phyloP scores from a whole-genome alignment of 2,888 invertebrate species.

The Encarsia formosa region DNA sequence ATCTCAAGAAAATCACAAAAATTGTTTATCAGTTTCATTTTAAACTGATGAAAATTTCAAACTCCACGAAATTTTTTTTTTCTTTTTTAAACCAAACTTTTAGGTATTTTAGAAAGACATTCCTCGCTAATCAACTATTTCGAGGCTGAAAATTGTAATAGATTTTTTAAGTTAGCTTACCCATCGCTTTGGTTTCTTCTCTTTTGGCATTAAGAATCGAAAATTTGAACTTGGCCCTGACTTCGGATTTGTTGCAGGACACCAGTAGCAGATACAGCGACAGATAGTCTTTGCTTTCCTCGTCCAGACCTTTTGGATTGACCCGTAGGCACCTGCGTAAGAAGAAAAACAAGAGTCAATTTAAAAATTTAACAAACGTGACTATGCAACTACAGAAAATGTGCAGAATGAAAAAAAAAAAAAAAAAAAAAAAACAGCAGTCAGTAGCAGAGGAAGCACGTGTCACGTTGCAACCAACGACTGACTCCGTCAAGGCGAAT shows the following conservation, averaged over 20 bases:
- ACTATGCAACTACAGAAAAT: neutral
- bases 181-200: constrained; percentile 99
- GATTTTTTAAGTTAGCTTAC: constrained; percentile 52
- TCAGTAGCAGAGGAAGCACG: too few species aligned
- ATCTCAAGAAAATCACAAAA: too few species aligned
- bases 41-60: too few species aligned
- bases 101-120: too few species aligned
- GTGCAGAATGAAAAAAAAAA: neutral
- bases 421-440: too few species aligned
- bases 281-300: constrained; percentile 99
- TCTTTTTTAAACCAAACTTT: too few species aligned
- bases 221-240: constrained; percentile 99
- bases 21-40: too few species aligned
- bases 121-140: too few species aligned
- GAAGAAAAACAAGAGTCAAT: neutral
- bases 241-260: constrained; percentile 99
- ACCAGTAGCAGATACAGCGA: constrained; percentile 98
- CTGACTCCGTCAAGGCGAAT: too few species aligned
- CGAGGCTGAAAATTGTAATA: too few species aligned
- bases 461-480: too few species aligned
- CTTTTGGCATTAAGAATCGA: constrained; percentile 99
- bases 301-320: constrained; percentile 99
- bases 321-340: constrained; percentile 97
- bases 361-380: neutral
- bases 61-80: neutral